A percentile compares a stretch with the other conserved stretches of the same genome.
phyloP scores from a whole-genome alignment of 2,888 invertebrate species.

The Steinernema carpocapsae region DNA sequence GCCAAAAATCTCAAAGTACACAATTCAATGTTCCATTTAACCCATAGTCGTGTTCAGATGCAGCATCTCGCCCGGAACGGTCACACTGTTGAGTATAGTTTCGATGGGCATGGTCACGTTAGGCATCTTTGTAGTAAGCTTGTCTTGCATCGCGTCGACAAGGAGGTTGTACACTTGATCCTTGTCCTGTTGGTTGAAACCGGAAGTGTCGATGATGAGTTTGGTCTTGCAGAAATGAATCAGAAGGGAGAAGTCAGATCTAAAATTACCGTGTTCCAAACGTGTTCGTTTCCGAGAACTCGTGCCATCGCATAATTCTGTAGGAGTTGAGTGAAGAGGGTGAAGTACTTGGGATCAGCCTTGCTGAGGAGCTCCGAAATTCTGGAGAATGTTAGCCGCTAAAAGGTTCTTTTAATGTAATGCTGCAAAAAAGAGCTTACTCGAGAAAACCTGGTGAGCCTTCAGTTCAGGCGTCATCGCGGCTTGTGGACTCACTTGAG shows the following conservation, averaged over 20 bases:
- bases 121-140: no score
- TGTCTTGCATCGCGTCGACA: not conserved
- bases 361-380: not conserved
- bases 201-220: not conserved
- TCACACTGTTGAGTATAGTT: no score
- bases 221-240: no score
- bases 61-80: no score
- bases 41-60: no score
- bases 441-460: not conserved
- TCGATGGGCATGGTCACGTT: no score
- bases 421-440: no score
- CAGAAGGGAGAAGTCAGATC: no score
- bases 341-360: not conserved
- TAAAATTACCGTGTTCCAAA: constrained; percentile 10
- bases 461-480: not conserved
- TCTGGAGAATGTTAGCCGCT: not conserved
- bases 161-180: constrained; percentile 3
- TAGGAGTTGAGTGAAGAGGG: not conserved
- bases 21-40: no score
- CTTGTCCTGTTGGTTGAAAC: not conserved
- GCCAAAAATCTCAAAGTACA: no score
- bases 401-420: no score
- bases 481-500: not conserved
- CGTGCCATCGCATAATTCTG: not conserved
- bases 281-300: not conserved